These are phyloP conservation scores for Lasioglossum calceatum DNA, from an alignment of 2,888 invertebrate genomes.

Conservation along the genomic window DNA sequence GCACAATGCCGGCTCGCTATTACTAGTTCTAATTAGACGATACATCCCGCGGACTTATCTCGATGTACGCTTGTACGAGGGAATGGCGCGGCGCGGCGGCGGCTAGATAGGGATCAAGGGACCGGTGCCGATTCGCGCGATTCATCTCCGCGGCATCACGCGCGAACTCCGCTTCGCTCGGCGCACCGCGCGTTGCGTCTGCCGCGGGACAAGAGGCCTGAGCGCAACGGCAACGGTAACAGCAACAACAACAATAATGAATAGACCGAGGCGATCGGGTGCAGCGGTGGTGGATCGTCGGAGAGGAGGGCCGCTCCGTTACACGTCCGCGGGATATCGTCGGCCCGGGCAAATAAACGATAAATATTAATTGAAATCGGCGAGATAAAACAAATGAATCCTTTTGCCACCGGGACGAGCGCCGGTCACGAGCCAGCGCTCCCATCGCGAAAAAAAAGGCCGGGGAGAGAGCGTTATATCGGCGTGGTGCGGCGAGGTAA, in stretches of 20 bases:
- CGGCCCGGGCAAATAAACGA: slow-evolving; percentile 67
- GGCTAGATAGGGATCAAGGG: slow-evolving; percentile 61
- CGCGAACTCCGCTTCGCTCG: slow-evolving; percentile 22
- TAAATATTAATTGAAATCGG: slow-evolving; percentile 76
- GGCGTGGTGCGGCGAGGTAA: slow-evolving; percentile 9
- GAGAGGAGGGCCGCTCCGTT: background rate
- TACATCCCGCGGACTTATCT: slow-evolving; percentile 54
- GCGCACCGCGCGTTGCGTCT: background rate
- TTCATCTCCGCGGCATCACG: slow-evolving; percentile 60
- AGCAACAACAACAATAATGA: slow-evolving; percentile 26
- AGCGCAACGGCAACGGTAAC: background rate
- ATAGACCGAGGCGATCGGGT: slow-evolving; percentile 14
- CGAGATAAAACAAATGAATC: slow-evolving; percentile 73
- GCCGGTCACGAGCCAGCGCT: slow-evolving; percentile 68
- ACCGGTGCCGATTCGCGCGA: slow-evolving; percentile 63
- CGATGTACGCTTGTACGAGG: slow-evolving; percentile 35
- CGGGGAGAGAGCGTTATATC: slow-evolving; percentile 15
- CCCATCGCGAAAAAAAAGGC: slow-evolving; percentile 8
- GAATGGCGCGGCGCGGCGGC: background rate
- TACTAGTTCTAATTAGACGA: slow-evolving; percentile 66
- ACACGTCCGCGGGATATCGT: slow-evolving; percentile 39
- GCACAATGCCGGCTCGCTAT: slow-evolving; percentile 54
- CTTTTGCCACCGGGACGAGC: slow-evolving; percentile 66
- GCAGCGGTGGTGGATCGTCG: slow-evolving; percentile 18
- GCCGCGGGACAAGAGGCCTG: slow-evolving; percentile 17